phyloP scores from a whole-genome alignment of 2,888 invertebrate genomes.

The Steinernema hermaphroditum region DNA sequence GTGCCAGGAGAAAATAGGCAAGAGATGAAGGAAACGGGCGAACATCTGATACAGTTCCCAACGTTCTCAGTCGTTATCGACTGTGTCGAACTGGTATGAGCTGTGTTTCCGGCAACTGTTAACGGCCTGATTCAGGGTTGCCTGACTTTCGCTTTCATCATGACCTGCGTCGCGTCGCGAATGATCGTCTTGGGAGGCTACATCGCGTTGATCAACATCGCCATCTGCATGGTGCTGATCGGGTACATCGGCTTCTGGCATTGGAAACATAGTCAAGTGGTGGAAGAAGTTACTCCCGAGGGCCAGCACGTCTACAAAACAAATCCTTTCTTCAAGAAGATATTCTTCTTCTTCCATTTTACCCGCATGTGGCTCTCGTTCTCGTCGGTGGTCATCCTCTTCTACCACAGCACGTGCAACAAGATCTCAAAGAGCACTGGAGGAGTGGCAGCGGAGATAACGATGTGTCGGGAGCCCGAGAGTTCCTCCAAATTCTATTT shows the following conservation, averaged over 20 bases:
- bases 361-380: slow-evolving; percentile 14
- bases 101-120: neutral
- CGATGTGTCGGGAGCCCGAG: neutral
- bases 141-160: neutral
- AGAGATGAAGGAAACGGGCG: slow-evolving; percentile 16
- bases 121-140: neutral
- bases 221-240: neutral
- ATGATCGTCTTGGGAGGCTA: slow-evolving; percentile 17
- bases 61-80: slow-evolving; percentile 22
- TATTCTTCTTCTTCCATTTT: slow-evolving; percentile 17
- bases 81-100: slow-evolving; percentile 30
- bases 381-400: slow-evolving; percentile 7
- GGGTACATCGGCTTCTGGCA: neutral
- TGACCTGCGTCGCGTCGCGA: neutral
- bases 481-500: neutral
- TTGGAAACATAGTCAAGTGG: neutral
- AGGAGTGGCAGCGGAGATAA: neutral
- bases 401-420: slow-evolving; percentile 11
- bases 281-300: slow-evolving; percentile 1
- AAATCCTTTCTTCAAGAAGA: neutral
- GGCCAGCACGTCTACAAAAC: neutral
- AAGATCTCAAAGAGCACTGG: neutral
- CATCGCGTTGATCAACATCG: neutral
- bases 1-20: slow-evolving; percentile 28
- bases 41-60: slow-evolving; percentile 29